Conservation (phyloP, 2,113 vertebrate genomes). For the Mormyrus iriodes region DNA sequence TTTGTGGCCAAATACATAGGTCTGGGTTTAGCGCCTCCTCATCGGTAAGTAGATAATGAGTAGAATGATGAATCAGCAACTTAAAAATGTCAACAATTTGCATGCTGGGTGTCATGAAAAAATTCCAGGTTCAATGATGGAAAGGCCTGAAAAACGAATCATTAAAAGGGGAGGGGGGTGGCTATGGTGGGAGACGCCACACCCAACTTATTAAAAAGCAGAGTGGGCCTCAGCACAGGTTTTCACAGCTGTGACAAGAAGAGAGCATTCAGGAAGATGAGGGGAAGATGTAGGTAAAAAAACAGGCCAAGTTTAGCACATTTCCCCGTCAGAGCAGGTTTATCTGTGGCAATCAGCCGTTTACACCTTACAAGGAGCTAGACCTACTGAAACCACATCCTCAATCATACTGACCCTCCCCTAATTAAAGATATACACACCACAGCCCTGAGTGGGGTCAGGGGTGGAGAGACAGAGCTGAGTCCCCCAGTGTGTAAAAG, state of each 20-base stretch:
- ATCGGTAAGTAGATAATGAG: background rate
- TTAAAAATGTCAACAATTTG: background rate
- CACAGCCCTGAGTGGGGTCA: background rate
- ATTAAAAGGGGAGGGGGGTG: background rate
- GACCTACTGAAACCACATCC: background rate
- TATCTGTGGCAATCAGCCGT: background rate
- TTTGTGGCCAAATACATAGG: background rate
- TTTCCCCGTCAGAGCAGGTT: background rate
- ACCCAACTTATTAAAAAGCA: background rate
- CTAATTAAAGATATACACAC: background rate
- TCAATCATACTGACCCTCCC: background rate
- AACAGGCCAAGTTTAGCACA: background rate
- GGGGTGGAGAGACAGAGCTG: background rate
- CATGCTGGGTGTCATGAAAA: background rate
- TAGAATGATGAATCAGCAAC: background rate
- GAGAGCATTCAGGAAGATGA: background rate
- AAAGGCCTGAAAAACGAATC: background rate
- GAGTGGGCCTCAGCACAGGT: background rate
- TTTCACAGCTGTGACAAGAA: background rate
- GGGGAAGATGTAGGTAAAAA: background rate
- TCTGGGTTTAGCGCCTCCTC: background rate
- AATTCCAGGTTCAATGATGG: background rate
- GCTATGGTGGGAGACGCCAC: background rate
- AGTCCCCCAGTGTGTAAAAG: background rate
- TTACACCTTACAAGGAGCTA: background rate